Base-by-base conservation (phyloP, 1,140 invertebrate species). In the Patella vulgata region DNA sequence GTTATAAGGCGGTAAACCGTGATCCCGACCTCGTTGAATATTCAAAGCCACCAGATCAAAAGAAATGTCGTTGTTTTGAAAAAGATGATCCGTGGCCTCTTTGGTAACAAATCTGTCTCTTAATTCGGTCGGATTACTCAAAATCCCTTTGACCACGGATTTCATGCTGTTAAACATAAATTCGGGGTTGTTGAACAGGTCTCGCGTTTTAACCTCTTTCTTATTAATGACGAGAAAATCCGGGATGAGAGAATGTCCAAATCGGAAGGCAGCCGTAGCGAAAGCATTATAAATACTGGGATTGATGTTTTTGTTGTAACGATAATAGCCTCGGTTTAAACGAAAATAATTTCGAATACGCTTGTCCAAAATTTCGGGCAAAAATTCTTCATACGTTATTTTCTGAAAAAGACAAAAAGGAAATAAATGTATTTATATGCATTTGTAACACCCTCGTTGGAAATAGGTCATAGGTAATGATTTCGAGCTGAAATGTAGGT, bases 291-390 rank as follows among this genome's bases (percentile, higher is more conserved):
- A 31, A 0, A 47, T 85, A 78, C 75, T 97, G 91, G 78, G 93
- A 98, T 9, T 96, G 74, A 51, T 87, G 91, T 64, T 98, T 93
- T 0, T 93, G 92, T 69, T 92, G 42, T 54, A 62, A 4, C 23
- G 19, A 39, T 39, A 19, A 3, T 30, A 14, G 2, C 58, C 58
- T 5, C 48, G 44, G 1, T 47, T 25, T 39, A 59, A 28, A 0
- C 62, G 47, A 5, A 6, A 30, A 1, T 28, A n/a, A 21, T 39
- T 58, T 42, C 43, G 43, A 14, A 40, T 36, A 3, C 14, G 33
- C 27, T 17, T 6, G 1, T 54, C 54, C 54, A 64, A 39, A 6
- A 64, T 21, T 40, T 57, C 31, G n/a, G 62, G 62, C 55, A 64
- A 27, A 47, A 54, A 64, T n/a, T 64, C 62, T 9, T 55, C 47